Conservation (phyloP, 1,140 invertebrate species). For the Xylocopa sonorina region DNA sequence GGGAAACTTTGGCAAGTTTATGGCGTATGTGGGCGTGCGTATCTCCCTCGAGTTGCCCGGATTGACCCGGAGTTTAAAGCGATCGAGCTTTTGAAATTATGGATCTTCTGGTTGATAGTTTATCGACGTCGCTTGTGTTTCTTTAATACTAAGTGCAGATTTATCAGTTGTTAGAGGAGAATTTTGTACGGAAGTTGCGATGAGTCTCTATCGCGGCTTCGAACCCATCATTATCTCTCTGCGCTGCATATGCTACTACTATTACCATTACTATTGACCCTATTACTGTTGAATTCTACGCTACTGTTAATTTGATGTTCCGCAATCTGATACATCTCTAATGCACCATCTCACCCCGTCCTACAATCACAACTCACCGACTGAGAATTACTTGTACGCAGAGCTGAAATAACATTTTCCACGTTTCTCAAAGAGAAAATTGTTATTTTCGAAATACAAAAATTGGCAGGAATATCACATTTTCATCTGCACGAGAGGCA, state of each 20-base stretch:
- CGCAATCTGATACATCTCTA: conserved; percentile 10
- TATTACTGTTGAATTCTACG: neutral
- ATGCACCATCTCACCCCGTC: too few relatives aligned
- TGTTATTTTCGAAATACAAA: too few relatives aligned
- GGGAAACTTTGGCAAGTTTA: neutral
- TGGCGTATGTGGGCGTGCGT: neutral
- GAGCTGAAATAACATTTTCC: neutral
- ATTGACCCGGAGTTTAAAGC: conserved; percentile 3
- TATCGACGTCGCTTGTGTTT: too few relatives aligned
- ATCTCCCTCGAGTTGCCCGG: neutral
- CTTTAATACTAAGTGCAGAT: too few relatives aligned
- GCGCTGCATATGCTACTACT: neutral
- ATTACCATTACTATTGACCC: neutral
- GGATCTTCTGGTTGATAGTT: neutral
- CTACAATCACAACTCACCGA: too few relatives aligned
- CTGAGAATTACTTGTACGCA: too few relatives aligned
- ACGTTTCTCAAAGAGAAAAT: too few relatives aligned
- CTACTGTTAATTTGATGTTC: neutral
- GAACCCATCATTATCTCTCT: neutral
- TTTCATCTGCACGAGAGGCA: too few relatives aligned
- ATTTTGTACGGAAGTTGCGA: neutral
- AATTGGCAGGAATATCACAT: too few relatives aligned
- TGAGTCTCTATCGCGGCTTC: neutral
- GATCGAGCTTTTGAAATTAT: neutral
- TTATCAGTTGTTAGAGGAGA: too few relatives aligned